phyloP scores from a whole-genome alignment of 2,113 vertebrate species.

The Chaetops frenatus region DNA sequence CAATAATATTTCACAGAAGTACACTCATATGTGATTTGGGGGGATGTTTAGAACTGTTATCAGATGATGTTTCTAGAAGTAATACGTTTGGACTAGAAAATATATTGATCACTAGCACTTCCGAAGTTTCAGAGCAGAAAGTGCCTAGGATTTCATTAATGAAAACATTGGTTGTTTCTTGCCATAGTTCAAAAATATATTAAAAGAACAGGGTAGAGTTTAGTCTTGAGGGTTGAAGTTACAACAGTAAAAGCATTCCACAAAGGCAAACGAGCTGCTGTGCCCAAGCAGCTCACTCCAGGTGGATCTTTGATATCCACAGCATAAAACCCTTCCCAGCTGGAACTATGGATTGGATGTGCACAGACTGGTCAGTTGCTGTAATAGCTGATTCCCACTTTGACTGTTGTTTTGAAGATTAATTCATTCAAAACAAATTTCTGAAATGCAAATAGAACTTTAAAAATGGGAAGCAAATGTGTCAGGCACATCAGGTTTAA shows the following conservation, averaged over 20 bases:
- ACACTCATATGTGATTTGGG: neutral
- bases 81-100: neutral
- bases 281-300: neutral
- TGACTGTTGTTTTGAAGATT: neutral
- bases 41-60: neutral
- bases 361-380: neutral
- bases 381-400: neutral
- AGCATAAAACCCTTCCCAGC: neutral
- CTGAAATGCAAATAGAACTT: neutral
- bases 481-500: neutral
- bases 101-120: neutral
- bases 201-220: neutral
- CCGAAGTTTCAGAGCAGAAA: neutral
- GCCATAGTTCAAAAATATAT: neutral
- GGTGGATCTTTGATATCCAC: neutral
- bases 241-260: neutral
- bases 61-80: constrained; percentile 17
- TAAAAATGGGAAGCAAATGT: neutral
- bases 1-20: neutral
- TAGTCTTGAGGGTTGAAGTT: neutral
- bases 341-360: neutral
- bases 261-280: neutral
- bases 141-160: neutral
- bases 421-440: neutral
- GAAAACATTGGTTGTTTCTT: neutral